Base-by-base conservation (phyloP, 2,113 vertebrate genomes). In the Brienomyrus longianalis region DNA sequence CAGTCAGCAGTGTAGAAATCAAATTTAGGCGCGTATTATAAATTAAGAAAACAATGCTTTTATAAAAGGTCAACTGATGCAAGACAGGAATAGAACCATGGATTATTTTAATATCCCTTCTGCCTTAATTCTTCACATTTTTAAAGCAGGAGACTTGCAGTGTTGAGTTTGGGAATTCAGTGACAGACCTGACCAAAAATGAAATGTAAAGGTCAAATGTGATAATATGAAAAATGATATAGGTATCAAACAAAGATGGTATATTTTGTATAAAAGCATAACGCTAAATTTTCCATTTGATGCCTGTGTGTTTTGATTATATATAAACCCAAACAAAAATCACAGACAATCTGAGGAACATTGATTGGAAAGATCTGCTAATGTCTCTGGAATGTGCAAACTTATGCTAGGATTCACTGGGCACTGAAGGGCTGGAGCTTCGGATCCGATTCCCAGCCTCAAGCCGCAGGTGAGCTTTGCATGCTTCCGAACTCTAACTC, bases 41-140 rank as follows among this genome's bases (percentile, higher is more conserved):
- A 99, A 99, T 99, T 98, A 99, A 98, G 97, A 98, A 98, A 98
- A 97, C 96, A 97, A 96, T 97, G 96, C 35, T 70, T 98, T 97
- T 93, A 97, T 96, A 96, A 97, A 97, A 89, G 66, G 95, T 95
- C 96, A 97, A 96, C 94, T 95, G 96, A 96, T 95, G 95, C 95
- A 95, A 96, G 96, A 97, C 95, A 95, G 96, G 96, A 96, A 51
- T 43, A 77, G 56, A 88, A 50, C 66, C 95, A 96, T 98, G 96
- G 95, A 96, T 96, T 96, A 95, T 93, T 93, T 94, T 95, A 95
- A 94, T 94, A 93, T 91, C 92, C 95, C 95, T 96, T 95, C 95
- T 96, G 94, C 92, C 94, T 96, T 93, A 93, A 94, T 95, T 95
- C 93, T 95, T 93, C 92, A 86, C 92, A 92, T 94, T 95, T 92